Evolutionary conservation across 2,797 vertebrate species (phyloP).

Genomic region (Gobionotothen gibberifrons): DNA sequence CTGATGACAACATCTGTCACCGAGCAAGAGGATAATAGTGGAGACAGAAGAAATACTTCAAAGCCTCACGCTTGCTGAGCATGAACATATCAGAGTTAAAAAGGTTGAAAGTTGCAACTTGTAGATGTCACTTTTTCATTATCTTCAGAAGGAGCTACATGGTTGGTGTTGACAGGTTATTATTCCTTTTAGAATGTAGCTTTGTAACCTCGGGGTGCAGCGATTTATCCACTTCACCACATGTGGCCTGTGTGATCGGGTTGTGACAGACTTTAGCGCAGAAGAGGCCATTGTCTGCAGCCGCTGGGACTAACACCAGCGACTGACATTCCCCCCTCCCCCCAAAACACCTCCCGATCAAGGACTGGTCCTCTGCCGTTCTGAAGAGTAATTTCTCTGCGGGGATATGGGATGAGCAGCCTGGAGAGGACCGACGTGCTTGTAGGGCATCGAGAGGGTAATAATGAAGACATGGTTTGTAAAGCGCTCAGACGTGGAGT

Average conservation of each 20-base stretch:
- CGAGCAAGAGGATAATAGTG: slow-evolving; percentile 56
- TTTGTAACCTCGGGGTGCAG: slow-evolving; percentile 59
- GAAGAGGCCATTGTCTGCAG: slow-evolving; percentile 63
- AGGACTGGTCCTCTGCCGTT: slow-evolving; percentile 58
- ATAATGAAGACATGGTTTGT: slow-evolving; percentile 77
- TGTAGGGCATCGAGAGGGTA: slow-evolving; percentile 66
- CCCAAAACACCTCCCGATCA: slow-evolving; percentile 56
- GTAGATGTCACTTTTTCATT: slow-evolving; percentile 24
- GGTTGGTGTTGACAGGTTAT: slow-evolving; percentile 30
- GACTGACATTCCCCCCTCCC: slow-evolving; percentile 52
- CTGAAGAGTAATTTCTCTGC: slow-evolving; percentile 76
- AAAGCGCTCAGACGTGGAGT: slow-evolving; percentile 74
- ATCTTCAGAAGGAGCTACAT: slow-evolving; percentile 22
- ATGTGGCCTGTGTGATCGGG: slow-evolving; percentile 62
- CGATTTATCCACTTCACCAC: slow-evolving; percentile 55
- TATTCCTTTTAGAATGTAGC: slow-evolving; percentile 50
- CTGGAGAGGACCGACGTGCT: slow-evolving; percentile 67
- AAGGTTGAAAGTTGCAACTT: slow-evolving; percentile 30
- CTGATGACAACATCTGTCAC: slow-evolving; percentile 75
- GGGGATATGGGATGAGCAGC: slow-evolving; percentile 65
- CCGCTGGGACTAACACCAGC: slow-evolving; percentile 62
- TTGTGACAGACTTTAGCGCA: slow-evolving; percentile 54
- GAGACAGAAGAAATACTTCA: slow-evolving; percentile 47
- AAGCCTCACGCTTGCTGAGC: slow-evolving; percentile 27
- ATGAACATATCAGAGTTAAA: slow-evolving; percentile 23